These are phyloP conservation scores for Sisyra terminalis DNA, from an alignment of 2,888 invertebrate species.

Conservation along the genomic window DNA sequence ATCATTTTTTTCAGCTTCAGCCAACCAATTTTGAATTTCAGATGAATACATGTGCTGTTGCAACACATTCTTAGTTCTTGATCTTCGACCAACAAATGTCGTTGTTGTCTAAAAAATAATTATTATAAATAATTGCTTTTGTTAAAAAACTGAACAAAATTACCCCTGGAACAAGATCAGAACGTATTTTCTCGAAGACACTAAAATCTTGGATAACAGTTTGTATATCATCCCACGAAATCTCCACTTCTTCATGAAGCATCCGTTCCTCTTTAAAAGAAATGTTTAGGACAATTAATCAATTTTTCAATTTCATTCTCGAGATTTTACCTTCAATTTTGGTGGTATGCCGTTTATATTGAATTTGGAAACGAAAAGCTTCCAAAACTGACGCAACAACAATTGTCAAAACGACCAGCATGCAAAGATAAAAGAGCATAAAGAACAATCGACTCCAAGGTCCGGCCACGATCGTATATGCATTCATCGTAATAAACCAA, in stretches of 20 bases:
- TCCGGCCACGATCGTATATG: conserved; percentile 51
- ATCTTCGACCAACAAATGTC: conserved; percentile 57
- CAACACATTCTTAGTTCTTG: conserved; percentile 57
- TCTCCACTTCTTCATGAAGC: conserved; percentile 54
- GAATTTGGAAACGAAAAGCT: conserved; percentile 74
- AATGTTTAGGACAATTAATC: conserved; percentile 4
- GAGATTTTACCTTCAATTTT: conserved; percentile 47
- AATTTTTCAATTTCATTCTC: too few relatives aligned
- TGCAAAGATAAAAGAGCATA: conserved; percentile 75
- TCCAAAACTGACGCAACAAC: conserved; percentile 80
- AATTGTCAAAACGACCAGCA: conserved; percentile 82
- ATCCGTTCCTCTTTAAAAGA: conserved; percentile 65
- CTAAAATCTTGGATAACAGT: conserved; percentile 34
- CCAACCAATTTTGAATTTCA: conserved; percentile 59
- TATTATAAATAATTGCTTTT: background rate
- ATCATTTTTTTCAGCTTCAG: conserved; percentile 35
- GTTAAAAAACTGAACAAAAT: background rate
- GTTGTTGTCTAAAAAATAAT: conserved; percentile 30
- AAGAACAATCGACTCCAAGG: conserved; percentile 69
- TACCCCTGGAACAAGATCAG: conserved; percentile 23
- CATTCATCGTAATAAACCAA: conserved; percentile 88
- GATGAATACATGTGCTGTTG: conserved; percentile 59
- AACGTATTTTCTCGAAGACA: conserved; percentile 30
- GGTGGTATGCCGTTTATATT: conserved; percentile 66
- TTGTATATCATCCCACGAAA: conserved; percentile 52